Percentiles rank a stretch among this genome's conserved stretches.
These are phyloP conservation scores for Drosophila subquinaria DNA, from an alignment of 2,888 invertebrate species.

Conservation along the genomic window DNA sequence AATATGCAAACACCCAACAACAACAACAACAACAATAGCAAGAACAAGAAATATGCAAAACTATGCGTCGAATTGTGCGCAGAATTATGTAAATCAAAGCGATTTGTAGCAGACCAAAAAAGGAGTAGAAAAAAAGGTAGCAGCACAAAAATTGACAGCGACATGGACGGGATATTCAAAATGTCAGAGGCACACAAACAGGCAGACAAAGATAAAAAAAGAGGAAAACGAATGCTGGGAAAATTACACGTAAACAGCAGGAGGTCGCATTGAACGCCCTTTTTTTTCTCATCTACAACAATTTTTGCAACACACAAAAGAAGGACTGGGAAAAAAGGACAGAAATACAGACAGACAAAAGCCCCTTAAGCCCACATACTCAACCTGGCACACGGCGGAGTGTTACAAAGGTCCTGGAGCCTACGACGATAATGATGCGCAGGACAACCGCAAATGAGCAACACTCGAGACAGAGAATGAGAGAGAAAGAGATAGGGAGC, in stretches of 20 bases:
- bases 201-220: slow-evolving; percentile 4
- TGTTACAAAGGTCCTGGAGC: slow-evolving; percentile 10
- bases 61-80: slow-evolving; percentile 76
- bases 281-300: slow-evolving; percentile 31
- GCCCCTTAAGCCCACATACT: slow-evolving; percentile 50
- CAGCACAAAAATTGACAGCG: slow-evolving; percentile 59
- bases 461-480: slow-evolving; percentile 20
- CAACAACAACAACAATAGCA: slow-evolving; percentile 42
- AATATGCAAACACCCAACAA: slow-evolving; percentile 78
- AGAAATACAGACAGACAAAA: slow-evolving; percentile 16
- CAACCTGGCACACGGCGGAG: slow-evolving; percentile 39
- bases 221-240: slow-evolving; percentile 60
- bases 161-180: slow-evolving; percentile 66
- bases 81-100: slow-evolving; percentile 81
- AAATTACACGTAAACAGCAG: slow-evolving; percentile 73
- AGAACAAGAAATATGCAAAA: slow-evolving; percentile 45
- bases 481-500: neutral
- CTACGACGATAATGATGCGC: slow-evolving; percentile 62
- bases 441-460: slow-evolving; percentile 71
- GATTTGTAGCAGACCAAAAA: slow-evolving; percentile 73
- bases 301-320: slow-evolving; percentile 53
- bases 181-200: slow-evolving; percentile 56
- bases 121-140: slow-evolving; percentile 59
- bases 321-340: slow-evolving; percentile 25
- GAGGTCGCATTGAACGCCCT: slow-evolving; percentile 57